Evolutionary conservation across 2,888 invertebrate species (phyloP).

Genomic region (Limnephilus marmoratus): DNA sequence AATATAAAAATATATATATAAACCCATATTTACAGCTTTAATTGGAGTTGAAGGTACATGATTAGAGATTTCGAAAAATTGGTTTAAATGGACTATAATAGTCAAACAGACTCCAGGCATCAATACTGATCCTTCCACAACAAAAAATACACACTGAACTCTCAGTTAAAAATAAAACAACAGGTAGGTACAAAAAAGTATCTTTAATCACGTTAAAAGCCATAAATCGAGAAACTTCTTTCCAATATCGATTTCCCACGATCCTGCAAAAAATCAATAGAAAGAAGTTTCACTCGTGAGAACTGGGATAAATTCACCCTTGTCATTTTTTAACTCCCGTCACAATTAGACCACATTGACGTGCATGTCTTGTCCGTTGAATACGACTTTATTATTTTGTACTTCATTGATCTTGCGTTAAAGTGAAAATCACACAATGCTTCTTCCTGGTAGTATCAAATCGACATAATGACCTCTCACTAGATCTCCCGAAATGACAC

Average conservation of each 20-base stretch:
- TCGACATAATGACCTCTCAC: not conserved
- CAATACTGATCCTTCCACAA: not conserved
- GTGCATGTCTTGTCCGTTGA: constrained; percentile 4
- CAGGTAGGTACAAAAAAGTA: not conserved
- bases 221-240: not conserved
- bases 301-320: constrained; percentile 11
- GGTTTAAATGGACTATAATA: not conserved
- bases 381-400: not conserved
- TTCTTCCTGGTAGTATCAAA: not conserved
- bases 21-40: too few species aligned
- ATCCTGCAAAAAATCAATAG: constrained; percentile 6
- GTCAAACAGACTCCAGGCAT: not conserved
- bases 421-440: constrained; percentile 20
- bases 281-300: constrained; percentile 21
- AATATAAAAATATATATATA: too few species aligned
- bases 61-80: too few species aligned
- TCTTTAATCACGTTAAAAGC: not conserved
- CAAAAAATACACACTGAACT: not conserved
- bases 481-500: not conserved
- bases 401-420: not conserved
- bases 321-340: constrained; percentile 5
- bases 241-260: not conserved
- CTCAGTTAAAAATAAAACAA: not conserved
- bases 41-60: too few species aligned
- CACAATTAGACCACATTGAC: constrained; percentile 45